Evolutionary conservation across 2,113 vertebrate genomes (phyloP).

Genomic region (Scomber scombrus): DNA sequence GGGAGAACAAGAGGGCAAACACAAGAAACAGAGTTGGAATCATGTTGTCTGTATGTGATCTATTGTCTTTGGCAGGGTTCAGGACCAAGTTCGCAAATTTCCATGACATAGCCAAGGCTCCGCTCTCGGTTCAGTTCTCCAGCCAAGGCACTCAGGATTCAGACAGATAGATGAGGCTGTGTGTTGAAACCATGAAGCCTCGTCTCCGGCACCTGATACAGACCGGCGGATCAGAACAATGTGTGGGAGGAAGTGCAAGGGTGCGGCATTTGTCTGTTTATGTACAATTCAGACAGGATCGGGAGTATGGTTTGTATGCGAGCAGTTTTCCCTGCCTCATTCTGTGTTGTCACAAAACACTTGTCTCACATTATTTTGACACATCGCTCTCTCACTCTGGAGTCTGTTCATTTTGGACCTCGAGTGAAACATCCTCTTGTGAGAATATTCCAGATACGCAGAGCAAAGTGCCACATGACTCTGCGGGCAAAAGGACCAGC

Average conservation of each 20-base stretch:
- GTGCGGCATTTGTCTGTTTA: slow-evolving; percentile 59
- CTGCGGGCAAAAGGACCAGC: neutral
- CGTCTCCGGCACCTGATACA: slow-evolving; percentile 31
- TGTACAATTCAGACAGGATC: slow-evolving; percentile 10
- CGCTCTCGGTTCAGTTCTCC: slow-evolving; percentile 41
- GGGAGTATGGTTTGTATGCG: neutral
- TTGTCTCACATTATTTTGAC: too few relatives aligned
- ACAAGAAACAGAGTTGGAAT: slow-evolving; percentile 22
- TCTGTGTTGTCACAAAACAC: slow-evolving; percentile 23
- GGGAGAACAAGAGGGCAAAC: neutral
- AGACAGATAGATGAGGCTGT: slow-evolving; percentile 58
- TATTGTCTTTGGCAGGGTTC: slow-evolving; percentile 69
- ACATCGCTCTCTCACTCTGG: neutral
- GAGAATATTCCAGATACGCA: slow-evolving; percentile 1
- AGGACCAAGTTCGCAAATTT: slow-evolving; percentile 66
- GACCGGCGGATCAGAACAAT: slow-evolving; percentile 60
- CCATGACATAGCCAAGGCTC: slow-evolving; percentile 64
- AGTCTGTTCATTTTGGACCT: neutral
- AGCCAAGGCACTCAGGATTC: slow-evolving; percentile 52
- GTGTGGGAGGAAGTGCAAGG: slow-evolving; percentile 61
- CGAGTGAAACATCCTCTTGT: neutral
- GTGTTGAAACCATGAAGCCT: slow-evolving; percentile 30
- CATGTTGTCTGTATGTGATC: slow-evolving; percentile 46
- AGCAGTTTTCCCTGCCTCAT: neutral
- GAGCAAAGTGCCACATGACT: slow-evolving; percentile 3